Percentiles rank a stretch among this genome's conserved stretches.
These are phyloP conservation scores for Aphelocoma californica DNA, from an alignment of 2,797 vertebrate species.

Conservation along the genomic window DNA sequence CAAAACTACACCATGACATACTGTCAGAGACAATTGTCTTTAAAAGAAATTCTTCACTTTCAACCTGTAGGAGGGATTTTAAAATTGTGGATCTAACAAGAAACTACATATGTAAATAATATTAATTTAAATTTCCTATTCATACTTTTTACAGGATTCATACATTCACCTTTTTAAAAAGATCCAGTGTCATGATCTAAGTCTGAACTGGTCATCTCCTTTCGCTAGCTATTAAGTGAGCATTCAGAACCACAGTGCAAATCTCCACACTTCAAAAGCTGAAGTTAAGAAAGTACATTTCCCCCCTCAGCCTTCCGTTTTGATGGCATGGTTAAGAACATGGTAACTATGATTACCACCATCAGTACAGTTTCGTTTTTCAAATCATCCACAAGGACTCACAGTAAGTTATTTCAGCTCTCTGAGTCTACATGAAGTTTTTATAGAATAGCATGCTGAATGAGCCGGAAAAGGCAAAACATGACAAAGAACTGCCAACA, in stretches of 20 bases:
- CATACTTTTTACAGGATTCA: neutral
- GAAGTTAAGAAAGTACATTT: neutral
- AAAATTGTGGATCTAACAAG: neutral
- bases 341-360: neutral
- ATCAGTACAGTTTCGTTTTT: neutral
- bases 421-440: neutral
- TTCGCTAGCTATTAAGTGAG: neutral
- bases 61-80: neutral
- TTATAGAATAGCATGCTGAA: neutral
- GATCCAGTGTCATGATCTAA: neutral
- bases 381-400: neutral
- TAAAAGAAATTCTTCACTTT: neutral
- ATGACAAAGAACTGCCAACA: neutral
- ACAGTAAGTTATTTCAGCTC: neutral
- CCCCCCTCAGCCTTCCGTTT: neutral
- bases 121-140: neutral
- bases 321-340: neutral
- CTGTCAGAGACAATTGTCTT: neutral
- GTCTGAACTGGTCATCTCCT: neutral
- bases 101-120: neutral
- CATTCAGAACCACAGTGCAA: neutral
- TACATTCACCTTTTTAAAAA: neutral
- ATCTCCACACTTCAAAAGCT: neutral
- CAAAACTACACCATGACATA: neutral
- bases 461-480: neutral